These are phyloP conservation scores for Scaptomyza montana DNA, from an alignment of 1,140 invertebrate species.

Conservation along the genomic window DNA sequence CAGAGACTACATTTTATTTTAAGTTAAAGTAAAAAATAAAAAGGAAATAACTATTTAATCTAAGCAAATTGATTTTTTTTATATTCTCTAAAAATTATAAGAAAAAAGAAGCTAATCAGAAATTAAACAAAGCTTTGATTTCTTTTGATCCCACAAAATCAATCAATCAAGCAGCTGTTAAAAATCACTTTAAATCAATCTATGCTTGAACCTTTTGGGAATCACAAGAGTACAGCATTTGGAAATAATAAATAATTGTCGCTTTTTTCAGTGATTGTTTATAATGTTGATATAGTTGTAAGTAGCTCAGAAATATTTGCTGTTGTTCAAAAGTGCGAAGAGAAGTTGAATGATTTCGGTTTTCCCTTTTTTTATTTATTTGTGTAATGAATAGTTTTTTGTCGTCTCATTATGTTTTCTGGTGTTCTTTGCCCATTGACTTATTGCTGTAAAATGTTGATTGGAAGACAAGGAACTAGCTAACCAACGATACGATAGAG, in stretches of 20 bases:
- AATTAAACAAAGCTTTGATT: too few relatives aligned
- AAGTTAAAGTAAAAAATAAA: too few relatives aligned
- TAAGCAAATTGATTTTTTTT: too few relatives aligned
- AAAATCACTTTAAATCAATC: too few relatives aligned
- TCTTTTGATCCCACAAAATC: too few relatives aligned
- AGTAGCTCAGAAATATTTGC: not conserved
- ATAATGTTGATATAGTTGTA: not conserved
- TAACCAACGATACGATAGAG: conserved; percentile 3
- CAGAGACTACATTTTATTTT: too few relatives aligned
- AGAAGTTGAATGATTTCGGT: too few relatives aligned
- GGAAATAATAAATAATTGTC: not conserved
- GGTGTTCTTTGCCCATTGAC: conserved; percentile 1
- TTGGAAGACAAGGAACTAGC: conserved; percentile 1
- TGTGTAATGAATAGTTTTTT: conserved; percentile 14
- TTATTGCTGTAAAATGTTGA: not conserved
- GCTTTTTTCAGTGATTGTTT: not conserved
- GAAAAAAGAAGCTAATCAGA: too few relatives aligned
- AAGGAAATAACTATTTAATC: too few relatives aligned
- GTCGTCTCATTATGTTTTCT: not conserved
- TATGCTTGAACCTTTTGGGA: not conserved
- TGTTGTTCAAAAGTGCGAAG: not conserved
- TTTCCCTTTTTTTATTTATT: not conserved
- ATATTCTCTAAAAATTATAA: too few relatives aligned
- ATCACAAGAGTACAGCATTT: not conserved
- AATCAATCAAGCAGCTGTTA: too few relatives aligned